Base-by-base conservation (phyloP, 2,113 vertebrate species). In the Cichladusa arquata region DNA sequence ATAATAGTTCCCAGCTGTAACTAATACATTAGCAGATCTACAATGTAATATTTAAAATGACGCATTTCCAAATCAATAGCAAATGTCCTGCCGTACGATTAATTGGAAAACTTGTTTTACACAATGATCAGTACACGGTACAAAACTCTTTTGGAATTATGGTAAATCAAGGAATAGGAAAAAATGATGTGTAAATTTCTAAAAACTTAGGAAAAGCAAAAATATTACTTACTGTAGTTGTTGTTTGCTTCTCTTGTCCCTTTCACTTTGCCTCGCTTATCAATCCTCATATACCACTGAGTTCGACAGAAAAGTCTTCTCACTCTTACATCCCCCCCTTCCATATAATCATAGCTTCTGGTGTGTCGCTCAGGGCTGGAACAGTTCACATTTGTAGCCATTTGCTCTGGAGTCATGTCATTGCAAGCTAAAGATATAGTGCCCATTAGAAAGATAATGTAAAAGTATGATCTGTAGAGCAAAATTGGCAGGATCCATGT, bases 301-400 rank as follows among this genome's bases (percentile, higher is more conserved):
- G 99, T 99, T 97, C 99, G 98, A 97, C 99, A 99, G 98, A 99
- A 99, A 95, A 99, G 99, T 98, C 99, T 99, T 94, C 99, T 99
- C 82, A 99, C 99, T 95, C 99, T 98, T 96, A 99, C 98, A 97
- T 99, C 99, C 94, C 99, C 99, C 96, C 99, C 99, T 98, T 99
- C 99, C 99, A 99, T 99, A 98, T 99, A 99, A 98, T 99, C 99
- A 92, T 99, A 99, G 97, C 99, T 99, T 97, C 99, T 99, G 90
- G 99, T 99, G 94, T 99, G 98, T 93, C 99, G 97, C 97, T 99
- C 99, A 15, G 99, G 99, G 97, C 98, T 99, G 97, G 99, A 99
- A 97, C 99, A 99, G 99, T 99, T 99, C 98, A 98, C 98, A 97
- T 98, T 99, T 97, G 98, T 98, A 90, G 98, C 98, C 97, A 99